Percentiles rank a stretch among this genome's conserved stretches.
Conservation (phyloP, 1,140 invertebrate species). For the Micrasema minimum region DNA sequence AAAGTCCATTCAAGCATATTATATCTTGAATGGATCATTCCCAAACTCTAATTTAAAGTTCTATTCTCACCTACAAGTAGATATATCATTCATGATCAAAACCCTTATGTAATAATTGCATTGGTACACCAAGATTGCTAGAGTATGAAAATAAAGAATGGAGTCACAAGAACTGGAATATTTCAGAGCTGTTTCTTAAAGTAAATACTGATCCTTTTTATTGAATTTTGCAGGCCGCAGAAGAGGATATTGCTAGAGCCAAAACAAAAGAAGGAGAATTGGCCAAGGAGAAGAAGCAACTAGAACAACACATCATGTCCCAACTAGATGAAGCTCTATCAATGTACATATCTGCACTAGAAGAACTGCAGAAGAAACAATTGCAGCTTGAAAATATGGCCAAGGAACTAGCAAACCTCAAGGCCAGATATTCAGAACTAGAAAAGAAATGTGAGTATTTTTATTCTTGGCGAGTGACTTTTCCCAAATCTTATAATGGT, state of each 20-base stretch:
- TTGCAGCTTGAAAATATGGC: constrained; percentile 3
- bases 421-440: constrained; percentile 2
- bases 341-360: constrained; percentile 10
- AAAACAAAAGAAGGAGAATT: constrained; percentile 8
- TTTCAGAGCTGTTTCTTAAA: no score
- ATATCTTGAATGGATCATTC: no score
- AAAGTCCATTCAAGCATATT: no score
- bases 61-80: no score
- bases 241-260: constrained; percentile 14
- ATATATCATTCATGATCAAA: no score
- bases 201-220: no score
- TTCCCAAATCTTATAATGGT: no score
- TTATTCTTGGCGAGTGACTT: not conserved
- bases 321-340: constrained; percentile 26
- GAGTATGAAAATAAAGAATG: no score
- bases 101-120: no score
- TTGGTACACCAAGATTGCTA: no score
- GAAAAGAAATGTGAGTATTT: constrained; percentile 12
- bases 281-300: constrained; percentile 16
- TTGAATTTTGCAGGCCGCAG: constrained; percentile 13
- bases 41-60: no score
- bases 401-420: constrained; percentile 6
- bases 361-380: constrained; percentile 30
- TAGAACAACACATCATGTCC: constrained; percentile 23
- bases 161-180: no score